A percentile compares a stretch with the other conserved stretches of the same genome.
These are phyloP conservation scores for Mustela lutreola DNA, from an alignment of 2,113 vertebrate genomes.

Conservation along the genomic window DNA sequence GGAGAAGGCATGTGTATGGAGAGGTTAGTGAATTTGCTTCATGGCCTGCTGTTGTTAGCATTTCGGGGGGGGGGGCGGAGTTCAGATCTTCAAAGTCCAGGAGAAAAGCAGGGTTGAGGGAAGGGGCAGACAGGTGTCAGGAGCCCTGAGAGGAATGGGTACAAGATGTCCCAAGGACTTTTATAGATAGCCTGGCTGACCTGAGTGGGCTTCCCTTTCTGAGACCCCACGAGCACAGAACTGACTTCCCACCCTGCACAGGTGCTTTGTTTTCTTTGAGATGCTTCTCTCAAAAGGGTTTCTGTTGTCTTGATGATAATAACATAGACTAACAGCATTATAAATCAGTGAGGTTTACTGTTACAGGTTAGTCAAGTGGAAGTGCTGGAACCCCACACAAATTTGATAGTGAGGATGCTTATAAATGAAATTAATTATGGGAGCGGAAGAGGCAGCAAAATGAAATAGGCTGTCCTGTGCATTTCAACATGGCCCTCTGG, in stretches of 20 bases:
- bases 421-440: neutral
- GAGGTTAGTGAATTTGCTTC: neutral
- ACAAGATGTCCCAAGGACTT: neutral
- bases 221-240: no score
- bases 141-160: neutral
- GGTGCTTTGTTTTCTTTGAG: neutral
- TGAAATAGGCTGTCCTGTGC: neutral
- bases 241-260: neutral
- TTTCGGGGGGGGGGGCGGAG: neutral
- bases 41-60: neutral
- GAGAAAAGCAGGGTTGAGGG: neutral
- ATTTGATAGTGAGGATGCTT: neutral
- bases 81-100: neutral
- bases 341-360: neutral
- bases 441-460: neutral
- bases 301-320: neutral
- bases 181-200: no score
- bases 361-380: neutral
- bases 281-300: neutral
- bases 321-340: neutral
- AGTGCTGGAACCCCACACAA: neutral
- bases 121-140: neutral
- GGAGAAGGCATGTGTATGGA: neutral
- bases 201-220: neutral
- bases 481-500: neutral